These are phyloP conservation scores for Poeciliopsis paucimaculata DNA, from an alignment of 2,797 vertebrate genomes.

Conservation along the genomic window DNA sequence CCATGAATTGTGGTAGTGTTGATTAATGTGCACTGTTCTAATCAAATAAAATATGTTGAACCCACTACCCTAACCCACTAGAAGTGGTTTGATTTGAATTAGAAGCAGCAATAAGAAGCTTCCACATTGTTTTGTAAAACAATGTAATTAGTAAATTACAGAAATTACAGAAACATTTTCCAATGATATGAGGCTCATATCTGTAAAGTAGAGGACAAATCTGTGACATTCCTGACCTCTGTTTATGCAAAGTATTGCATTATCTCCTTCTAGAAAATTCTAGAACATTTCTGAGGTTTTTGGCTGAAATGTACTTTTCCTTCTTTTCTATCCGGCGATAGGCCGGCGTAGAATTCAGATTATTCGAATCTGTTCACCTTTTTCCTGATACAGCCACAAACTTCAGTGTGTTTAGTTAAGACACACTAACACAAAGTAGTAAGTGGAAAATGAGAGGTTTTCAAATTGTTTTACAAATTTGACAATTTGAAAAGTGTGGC, in stretches of 20 bases:
- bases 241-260: not conserved
- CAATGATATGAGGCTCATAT: not conserved
- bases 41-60: no score
- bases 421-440: no score
- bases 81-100: no score
- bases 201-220: not conserved
- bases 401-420: no score
- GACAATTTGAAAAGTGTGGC: not conserved
- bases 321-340: no score
- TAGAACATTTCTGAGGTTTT: no score
- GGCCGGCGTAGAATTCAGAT: no score
- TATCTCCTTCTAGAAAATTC: not conserved
- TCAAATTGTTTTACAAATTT: not conserved
- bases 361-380: not conserved
- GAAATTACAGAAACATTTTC: not conserved
- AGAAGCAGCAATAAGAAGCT: not conserved
- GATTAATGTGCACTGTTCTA: no score
- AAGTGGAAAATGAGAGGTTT: not conserved
- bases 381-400: not conserved
- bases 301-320: no score
- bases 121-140: not conserved
- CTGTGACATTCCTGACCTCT: not conserved
- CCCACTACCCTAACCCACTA: no score
- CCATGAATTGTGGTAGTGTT: no score
- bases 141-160: not conserved